A percentile compares a stretch with the other conserved stretches of the same genome.
These are phyloP conservation scores for Hololepta plana DNA, from an alignment of 2,888 invertebrate species.

Conservation along the genomic window DNA sequence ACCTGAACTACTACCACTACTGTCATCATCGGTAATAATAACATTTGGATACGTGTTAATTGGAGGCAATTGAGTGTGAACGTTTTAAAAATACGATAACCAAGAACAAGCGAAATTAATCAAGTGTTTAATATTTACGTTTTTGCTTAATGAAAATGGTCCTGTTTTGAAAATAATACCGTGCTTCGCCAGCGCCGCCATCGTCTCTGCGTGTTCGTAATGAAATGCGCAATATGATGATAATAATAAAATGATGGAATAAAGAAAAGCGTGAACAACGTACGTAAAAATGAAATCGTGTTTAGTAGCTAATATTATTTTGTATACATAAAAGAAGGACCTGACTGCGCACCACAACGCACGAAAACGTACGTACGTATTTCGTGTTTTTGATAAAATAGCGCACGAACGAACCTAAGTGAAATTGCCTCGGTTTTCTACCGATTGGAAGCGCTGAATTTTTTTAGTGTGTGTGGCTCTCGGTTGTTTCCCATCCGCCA, in stretches of 20 bases:
- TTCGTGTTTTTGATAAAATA: too few species aligned
- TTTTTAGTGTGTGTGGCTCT: conserved; percentile 67
- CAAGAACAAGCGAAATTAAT: conserved; percentile 4
- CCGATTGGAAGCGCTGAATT: conserved; percentile 38
- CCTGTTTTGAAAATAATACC: conserved; percentile 27
- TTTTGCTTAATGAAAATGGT: conserved; percentile 20
- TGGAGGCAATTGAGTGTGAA: too few species aligned
- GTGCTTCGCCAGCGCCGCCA: conserved; percentile 43
- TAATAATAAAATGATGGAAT: neutral
- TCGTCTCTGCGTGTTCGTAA: conserved; percentile 19
- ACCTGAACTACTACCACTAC: too few species aligned
- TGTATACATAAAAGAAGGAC: too few species aligned
- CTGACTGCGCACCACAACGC: too few species aligned
- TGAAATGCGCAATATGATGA: neutral
- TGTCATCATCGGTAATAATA: too few species aligned
- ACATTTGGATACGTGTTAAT: too few species aligned
- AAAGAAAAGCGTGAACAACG: neutral
- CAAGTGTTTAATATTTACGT: conserved; percentile 24
- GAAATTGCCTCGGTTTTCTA: conserved; percentile 21
- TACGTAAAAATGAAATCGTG: neutral
- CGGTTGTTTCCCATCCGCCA: conserved; percentile 78
- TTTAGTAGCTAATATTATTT: too few species aligned
- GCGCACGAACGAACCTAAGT: too few species aligned
- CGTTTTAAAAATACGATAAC: conserved; percentile 4
- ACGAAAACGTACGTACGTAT: too few species aligned